Evolutionary conservation across 92 coral and sea anemone species (phyloP).

Genomic region (Porites rus): DNA sequence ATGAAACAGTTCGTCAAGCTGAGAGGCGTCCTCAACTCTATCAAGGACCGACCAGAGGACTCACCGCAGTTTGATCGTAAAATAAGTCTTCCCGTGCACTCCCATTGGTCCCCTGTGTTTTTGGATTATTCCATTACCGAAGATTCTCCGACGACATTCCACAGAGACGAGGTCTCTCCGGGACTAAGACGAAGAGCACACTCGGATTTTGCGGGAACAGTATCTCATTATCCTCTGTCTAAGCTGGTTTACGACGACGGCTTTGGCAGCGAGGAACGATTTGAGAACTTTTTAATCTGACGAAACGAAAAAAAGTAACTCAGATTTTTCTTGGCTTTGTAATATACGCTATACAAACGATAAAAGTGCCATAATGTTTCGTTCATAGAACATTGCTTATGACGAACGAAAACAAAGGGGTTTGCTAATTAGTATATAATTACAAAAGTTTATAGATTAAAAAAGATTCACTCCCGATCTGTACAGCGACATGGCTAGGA

Average conservation of each 20-base stretch:
- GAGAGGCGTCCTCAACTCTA: constrained; percentile 70
- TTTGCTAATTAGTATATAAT: not conserved
- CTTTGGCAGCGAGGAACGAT: constrained; percentile 13
- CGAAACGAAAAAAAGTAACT: not conserved
- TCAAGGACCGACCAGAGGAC: constrained; percentile 61
- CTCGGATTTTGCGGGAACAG: constrained; percentile 18
- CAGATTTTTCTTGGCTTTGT: not conserved
- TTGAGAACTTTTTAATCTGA: constrained; percentile 35
- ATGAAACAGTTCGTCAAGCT: constrained; percentile 82
- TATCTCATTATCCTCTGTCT: constrained; percentile 12
- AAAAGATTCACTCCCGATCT: not conserved
- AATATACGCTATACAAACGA: too few species aligned
- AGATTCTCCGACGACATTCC: constrained; percentile 31
- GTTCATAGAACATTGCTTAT: too few species aligned
- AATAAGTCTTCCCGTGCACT: constrained; percentile 65
- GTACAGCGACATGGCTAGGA: too few species aligned
- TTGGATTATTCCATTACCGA: constrained; percentile 31
- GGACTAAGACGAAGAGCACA: constrained; percentile 29
- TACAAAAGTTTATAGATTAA: not conserved
- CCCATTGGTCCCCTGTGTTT: constrained; percentile 17
- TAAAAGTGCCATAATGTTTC: too few species aligned
- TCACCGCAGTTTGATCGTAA: constrained; percentile 52
- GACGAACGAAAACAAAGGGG: not conserved
- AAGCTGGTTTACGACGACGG: constrained; percentile 13
- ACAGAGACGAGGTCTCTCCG: constrained; percentile 20